These are phyloP conservation scores for Heliconius nattereri DNA, from an alignment of 1,140 invertebrate species.

Conservation along the genomic window DNA sequence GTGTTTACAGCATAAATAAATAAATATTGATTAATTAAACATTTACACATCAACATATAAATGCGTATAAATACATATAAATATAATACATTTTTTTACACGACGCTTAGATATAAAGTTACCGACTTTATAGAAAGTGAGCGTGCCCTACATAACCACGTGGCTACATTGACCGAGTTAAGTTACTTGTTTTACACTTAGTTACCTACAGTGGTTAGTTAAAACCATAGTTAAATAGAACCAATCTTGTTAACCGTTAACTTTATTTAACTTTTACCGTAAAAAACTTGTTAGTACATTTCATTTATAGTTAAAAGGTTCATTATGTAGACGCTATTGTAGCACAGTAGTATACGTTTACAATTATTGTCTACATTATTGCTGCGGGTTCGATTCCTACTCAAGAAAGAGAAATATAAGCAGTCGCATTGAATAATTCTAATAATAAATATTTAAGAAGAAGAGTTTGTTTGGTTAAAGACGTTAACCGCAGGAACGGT, in stretches of 20 bases:
- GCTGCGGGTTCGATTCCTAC: too few relatives aligned
- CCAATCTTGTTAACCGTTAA: constrained; percentile 5
- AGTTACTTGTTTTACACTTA: constrained; percentile 30
- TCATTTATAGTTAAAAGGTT: not conserved
- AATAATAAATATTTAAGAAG: too few relatives aligned
- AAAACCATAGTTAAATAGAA: constrained; percentile 8
- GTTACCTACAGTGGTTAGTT: not conserved
- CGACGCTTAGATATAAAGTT: constrained; percentile 27
- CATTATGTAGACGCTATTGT: not conserved
- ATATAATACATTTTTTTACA: constrained; percentile 4
- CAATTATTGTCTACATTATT: too few relatives aligned
- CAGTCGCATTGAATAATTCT: too few relatives aligned
- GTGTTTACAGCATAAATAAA: not conserved
- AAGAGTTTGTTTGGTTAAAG: too few relatives aligned
- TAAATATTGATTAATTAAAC: not conserved
- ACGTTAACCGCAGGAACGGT: too few relatives aligned
- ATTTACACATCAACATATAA: not conserved
- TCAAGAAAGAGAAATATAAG: too few relatives aligned
- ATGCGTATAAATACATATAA: constrained; percentile 14
- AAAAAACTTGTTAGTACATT: constrained; percentile 5
- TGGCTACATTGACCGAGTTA: constrained; percentile 44
- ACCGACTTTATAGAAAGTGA: constrained; percentile 42
- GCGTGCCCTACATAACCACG: constrained; percentile 41
- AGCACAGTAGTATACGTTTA: too few relatives aligned
- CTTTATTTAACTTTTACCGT: not conserved